A percentile compares a stretch with the other conserved stretches of the same genome.
phyloP scores from a whole-genome alignment of 2,888 invertebrate genomes.

The Hypsopygia costalis region DNA sequence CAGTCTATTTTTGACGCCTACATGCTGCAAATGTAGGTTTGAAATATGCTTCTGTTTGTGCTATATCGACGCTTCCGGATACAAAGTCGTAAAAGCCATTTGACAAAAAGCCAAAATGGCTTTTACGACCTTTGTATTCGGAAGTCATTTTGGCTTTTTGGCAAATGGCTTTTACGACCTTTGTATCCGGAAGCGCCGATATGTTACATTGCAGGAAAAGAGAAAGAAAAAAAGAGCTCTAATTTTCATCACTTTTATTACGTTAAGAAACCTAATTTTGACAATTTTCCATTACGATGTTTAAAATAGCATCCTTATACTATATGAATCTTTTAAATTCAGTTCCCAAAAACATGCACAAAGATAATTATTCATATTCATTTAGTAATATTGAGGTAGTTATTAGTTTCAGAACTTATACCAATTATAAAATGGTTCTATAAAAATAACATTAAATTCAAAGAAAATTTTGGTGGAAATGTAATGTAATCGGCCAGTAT shows the following conservation, averaged over 20 bases:
- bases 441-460: constrained; percentile 68
- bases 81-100: too few species aligned
- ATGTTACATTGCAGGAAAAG: too few species aligned
- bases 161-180: too few species aligned
- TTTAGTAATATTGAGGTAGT: constrained; percentile 81
- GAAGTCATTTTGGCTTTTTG: too few species aligned
- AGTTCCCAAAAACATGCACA: constrained; percentile 78
- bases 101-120: too few species aligned
- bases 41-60: too few species aligned
- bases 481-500: constrained; percentile 42
- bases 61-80: too few species aligned
- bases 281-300: constrained; percentile 72
- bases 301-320: constrained; percentile 76
- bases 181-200: too few species aligned
- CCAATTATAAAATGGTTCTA: constrained; percentile 73
- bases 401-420: constrained; percentile 80
- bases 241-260: constrained; percentile 72
- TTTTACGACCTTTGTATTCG: too few species aligned
- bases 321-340: constrained; percentile 66
- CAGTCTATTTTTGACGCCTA: too few species aligned
- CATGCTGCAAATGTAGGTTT: too few species aligned
- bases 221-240: constrained; percentile 19
- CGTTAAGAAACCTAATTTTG: constrained; percentile 78
- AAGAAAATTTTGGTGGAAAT: constrained; percentile 55
- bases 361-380: constrained; percentile 77